Evolutionary conservation across 2,113 vertebrate genomes (phyloP), one percentile per base, ranked within the genome.

Genomic region (Silurus asotus): DNA sequence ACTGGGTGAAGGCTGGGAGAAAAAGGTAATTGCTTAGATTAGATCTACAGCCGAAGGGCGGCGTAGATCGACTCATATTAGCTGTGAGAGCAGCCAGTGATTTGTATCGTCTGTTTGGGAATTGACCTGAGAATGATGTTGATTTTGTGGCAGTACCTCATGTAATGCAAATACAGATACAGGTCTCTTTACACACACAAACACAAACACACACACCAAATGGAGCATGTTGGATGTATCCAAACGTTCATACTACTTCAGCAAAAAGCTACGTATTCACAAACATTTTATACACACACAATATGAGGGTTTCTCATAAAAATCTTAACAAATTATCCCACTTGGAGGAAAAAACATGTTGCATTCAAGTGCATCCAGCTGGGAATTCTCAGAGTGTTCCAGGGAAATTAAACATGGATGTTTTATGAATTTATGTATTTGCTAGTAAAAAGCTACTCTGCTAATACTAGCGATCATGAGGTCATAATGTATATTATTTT

Each of bases 11-110:
- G 84, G 82, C 49, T 65, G 75, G 74, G 72, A 76, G 59, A 87
- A 37, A 76, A 83, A 67, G 82, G 84, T 86, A 91, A 89, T 90
- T 84, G 84, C 62, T 78, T 80, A 64, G 88, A 90, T 87, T 59
- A 83, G 49, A 87, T 91, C 88, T 88, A 82, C 78, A 74, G 53
- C 83, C 25, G 45, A 83, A 55, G 19, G 76, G 82, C 48, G 13
- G 45, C 77, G 61, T 45, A 53, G 75, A 84, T 88, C 13, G 61
- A 84, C 70, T 86, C 64, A 77, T 62, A 87, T 59, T 82, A 79
- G 51, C 70, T 48, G 10, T 37, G 61, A 62, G 56, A 72, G 19
- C 58, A 64, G 48, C 15, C 28, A 59, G 28, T 23, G 81, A 86
- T 85, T 77, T 84, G 61, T 85, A 67, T 65, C 56, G 25, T 81